Base-by-base conservation (phyloP, 2,888 invertebrate genomes). In the Hirtodrosophila confusa region DNA sequence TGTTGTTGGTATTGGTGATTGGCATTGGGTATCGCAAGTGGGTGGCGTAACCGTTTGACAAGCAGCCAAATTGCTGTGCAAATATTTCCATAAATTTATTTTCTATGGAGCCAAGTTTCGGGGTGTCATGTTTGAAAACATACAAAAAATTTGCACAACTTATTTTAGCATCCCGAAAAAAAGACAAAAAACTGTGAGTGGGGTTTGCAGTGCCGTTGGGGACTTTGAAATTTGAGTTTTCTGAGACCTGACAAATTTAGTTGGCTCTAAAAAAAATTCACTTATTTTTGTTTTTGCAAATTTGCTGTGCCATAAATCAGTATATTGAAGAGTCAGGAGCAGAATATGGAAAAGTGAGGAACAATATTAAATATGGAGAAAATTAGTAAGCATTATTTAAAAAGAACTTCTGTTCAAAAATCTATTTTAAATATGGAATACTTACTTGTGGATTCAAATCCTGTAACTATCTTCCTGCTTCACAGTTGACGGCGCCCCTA, bases 51-150 rank as follows among this genome's bases (percentile, higher is more conserved):
- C 39, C 65, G 51, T 57, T 70, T 67, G 55, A 66, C 56, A 55
- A 58, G 55, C 82, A 50, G 64, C 47, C 56, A 86, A 82, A 86
- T 86, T 87, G 88, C 83, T 87, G 84, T 73, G 86, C 72, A 84
- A 84, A 84, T 84, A 87, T 84, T 84, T 87, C 80, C 79, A 86
- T 79, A 82, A 86, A 86, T 84, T 86, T 84, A 78, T 77, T 75
- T 78, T 72, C 75, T 56, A 70, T 62, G 57, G 56, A 68, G 35
- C 54, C 72, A 84, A 86, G 75, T 80, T 80, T 67, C 49, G 57
- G 87, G 87, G 85, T 82, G 82, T 82, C 82, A 82, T 86, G 87
- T 86, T 86, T 75, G 80, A 68, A 82, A 82, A 77, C 74, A 66
- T 37, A 71, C 61, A 78, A 72, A 65, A 75, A 60, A 54, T 71